A percentile compares a stretch with the other conserved stretches of the same genome.
These are phyloP conservation scores for Montipora capricornis DNA, from an alignment of 64 coral and sea anemone genomes.

Conservation along the genomic window DNA sequence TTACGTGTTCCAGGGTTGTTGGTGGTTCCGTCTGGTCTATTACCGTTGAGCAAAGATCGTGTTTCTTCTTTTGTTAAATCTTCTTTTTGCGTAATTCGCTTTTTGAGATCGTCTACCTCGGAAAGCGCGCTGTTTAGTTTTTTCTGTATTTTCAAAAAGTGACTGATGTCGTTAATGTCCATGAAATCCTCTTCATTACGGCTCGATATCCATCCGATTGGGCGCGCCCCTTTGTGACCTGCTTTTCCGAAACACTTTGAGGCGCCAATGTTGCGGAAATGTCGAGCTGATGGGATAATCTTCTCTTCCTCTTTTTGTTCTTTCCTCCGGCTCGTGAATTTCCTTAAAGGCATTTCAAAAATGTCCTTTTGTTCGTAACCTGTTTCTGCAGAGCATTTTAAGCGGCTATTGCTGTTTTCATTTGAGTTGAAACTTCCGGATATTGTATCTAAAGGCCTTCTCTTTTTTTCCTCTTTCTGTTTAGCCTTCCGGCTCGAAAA, in stretches of 20 bases:
- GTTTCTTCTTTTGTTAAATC: neutral
- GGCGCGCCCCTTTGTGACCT: neutral
- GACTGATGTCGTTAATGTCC: constrained; percentile 4
- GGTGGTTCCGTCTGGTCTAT: too few relatives aligned
- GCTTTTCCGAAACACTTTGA: too few relatives aligned
- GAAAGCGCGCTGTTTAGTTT: neutral
- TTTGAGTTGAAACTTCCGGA: too few relatives aligned
- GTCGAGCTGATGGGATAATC: neutral
- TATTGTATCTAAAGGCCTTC: neutral
- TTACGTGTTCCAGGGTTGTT: neutral
- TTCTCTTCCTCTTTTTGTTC: neutral
- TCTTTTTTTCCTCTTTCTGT: neutral
- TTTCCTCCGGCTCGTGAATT: neutral
- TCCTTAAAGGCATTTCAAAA: too few relatives aligned
- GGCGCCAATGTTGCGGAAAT: neutral
- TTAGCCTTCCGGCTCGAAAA: neutral
- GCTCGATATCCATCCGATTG: neutral
- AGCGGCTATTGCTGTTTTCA: too few relatives aligned
- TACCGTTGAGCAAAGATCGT: neutral
- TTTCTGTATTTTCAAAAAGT: neutral
- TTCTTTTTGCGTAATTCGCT: neutral
- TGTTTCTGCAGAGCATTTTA: too few relatives aligned
- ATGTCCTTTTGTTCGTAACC: too few relatives aligned
- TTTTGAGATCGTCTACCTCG: neutral
- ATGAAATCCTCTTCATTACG: neutral